Percentiles rank a stretch among this genome's conserved stretches.
Conservation (phyloP, 2,797 vertebrate genomes). For the Mormyrus proboscirostris region DNA sequence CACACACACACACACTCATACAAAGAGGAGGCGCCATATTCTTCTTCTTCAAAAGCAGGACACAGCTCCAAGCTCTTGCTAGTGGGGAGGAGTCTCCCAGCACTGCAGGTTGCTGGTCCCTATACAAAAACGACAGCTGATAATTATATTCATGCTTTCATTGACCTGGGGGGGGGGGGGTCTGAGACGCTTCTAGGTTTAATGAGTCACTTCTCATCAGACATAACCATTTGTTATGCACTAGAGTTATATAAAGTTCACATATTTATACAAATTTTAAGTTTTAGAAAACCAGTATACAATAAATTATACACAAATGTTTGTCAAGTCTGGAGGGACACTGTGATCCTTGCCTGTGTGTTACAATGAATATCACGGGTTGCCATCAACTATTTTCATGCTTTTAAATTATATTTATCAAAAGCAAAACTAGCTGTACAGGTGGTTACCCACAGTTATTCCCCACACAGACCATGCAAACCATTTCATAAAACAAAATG, state of each 20-base stretch:
- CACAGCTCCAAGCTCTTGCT: not conserved
- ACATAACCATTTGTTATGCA: not conserved
- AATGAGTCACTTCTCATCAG: not conserved
- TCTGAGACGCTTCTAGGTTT: not conserved
- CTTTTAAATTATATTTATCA: not conserved
- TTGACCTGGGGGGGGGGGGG: not conserved
- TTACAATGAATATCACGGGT: not conserved
- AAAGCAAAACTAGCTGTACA: not conserved
- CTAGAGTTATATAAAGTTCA: not conserved
- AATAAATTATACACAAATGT: not conserved
- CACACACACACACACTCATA: not conserved
- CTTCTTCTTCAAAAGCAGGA: not conserved
- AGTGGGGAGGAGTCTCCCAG: not conserved
- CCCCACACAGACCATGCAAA: not conserved
- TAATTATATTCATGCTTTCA: not conserved
- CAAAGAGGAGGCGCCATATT: not conserved
- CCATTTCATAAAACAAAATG: not conserved
- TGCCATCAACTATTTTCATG: not conserved
- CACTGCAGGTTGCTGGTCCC: not conserved
- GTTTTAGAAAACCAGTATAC: not conserved
- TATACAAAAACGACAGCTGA: conserved; percentile 12
- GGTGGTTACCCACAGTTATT: not conserved
- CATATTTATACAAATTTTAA: not conserved
- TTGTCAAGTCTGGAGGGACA: not conserved
- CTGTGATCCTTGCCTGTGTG: not conserved